Evolutionary conservation across 2,888 invertebrate genomes (phyloP).

Genomic region (Aspidiotus destructor): DNA sequence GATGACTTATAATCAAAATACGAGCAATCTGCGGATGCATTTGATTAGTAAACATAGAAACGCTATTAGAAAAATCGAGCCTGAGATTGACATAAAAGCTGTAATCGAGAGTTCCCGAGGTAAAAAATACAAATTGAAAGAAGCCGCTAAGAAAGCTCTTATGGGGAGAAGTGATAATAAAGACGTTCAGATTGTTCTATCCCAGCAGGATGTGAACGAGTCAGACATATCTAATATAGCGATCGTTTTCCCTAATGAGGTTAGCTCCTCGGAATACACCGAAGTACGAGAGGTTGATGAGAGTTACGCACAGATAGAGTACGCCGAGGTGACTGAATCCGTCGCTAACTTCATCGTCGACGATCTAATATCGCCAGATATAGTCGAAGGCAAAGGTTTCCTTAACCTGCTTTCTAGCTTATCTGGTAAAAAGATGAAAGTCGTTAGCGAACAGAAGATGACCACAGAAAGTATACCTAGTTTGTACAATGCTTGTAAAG

Average conservation of each 20-base stretch:
- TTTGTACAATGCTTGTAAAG: constrained; percentile 43
- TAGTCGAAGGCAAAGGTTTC: constrained; percentile 45
- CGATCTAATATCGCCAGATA: constrained; percentile 45
- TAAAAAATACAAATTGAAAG: neutral
- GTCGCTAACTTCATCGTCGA: constrained; percentile 45
- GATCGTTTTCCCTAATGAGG: constrained; percentile 41
- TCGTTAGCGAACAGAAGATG: constrained; percentile 40
- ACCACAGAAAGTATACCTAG: constrained; percentile 46
- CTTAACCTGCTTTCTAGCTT: constrained; percentile 44
- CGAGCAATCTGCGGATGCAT: constrained; percentile 47
- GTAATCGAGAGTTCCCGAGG: neutral
- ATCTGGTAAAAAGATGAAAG: constrained; percentile 42
- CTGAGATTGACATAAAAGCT: neutral
- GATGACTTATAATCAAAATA: constrained; percentile 47
- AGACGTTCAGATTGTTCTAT: constrained; percentile 44
- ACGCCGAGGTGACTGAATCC: constrained; percentile 42
- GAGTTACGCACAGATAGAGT: neutral
- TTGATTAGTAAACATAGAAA: constrained; percentile 45
- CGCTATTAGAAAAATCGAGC: constrained; percentile 24
- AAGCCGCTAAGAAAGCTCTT: neutral
- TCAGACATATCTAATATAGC: constrained; percentile 40
- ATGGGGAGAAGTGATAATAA: constrained; percentile 39
- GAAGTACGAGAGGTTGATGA: neutral
- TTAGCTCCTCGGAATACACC: constrained; percentile 35
- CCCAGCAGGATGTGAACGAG: constrained; percentile 40